Base-by-base conservation (phyloP, 2,797 vertebrate genomes). In the Rhinatrema bivittatum region DNA sequence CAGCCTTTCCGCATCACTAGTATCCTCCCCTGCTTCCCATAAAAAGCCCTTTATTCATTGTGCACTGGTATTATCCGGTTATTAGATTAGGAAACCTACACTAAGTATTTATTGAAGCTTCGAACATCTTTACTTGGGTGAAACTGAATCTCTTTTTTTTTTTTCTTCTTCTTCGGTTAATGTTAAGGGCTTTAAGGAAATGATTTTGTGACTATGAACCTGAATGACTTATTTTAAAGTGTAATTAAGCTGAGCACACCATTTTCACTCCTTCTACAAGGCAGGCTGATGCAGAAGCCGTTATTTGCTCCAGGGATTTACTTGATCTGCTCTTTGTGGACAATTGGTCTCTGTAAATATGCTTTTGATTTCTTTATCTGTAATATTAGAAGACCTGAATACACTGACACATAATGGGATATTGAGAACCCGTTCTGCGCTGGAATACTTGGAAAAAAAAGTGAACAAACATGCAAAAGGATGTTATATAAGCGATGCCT, bases 271-370 rank as follows among this genome's bases (percentile, higher is more conserved):
- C 39, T 76, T 74, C 64, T 53, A 60, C 42, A 68, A 50, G 56
- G 53, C 70, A 66, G 72, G 79, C 56, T 72, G 60, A 63, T 64
- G 57, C 32, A 40, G 56, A 54, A n/a, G 62, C 74, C 36, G 68
- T 62, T 55, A 53, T 65, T 70, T 70, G 63, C 68, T 74, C 71
- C 67, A 60, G 62, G 65, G 74, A 66, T 48, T 53, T 63, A 41
- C 51, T 65, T 65, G 47, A 74, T 72, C 61, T 73, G 44, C 50
- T 76, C 56, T 71, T 75, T 69, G 62, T 50, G 74, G 58, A 69
- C 60, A 68, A 70, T 56, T 49, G 53, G 53, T 53, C 63, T 78
- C 62, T 62, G 60, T 70, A 81, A 76, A 77, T 76, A 79, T 57
- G 65, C 56, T 76, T 73, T 74, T 58, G 51, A 53, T 51, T 72